Base-by-base conservation (phyloP, 2,797 vertebrate species). In the Liasis olivaceus region DNA sequence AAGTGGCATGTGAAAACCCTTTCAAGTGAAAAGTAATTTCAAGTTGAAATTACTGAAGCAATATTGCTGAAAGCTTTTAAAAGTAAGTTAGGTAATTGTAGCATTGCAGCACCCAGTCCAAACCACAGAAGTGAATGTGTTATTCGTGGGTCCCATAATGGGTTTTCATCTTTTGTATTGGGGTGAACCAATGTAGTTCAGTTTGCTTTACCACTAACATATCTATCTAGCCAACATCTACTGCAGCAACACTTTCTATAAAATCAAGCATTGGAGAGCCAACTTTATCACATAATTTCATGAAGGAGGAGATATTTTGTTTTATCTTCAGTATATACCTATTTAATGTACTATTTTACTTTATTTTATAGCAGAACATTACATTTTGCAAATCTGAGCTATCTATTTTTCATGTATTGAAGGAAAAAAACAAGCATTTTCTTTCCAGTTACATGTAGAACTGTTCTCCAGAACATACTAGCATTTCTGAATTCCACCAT, bases 41-140 rank as follows among this genome's bases (percentile, higher is more conserved):
- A 36, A 36, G 36, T 88, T 85, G 69, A 81, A 89, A 93, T 96
- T 96, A 96, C 96, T 95, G 92, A 95, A 93, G 95, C 88, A 94
- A 94, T 93, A 93, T 95, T 96, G 96, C 96, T 95, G 96, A 97
- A 96, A 97, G 96, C 95, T 95, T 96, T 94, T 88, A 93, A 92
- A 95, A 94, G 94, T 96, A 96, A 96, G 94, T 95, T 81, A 94
- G 92, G 95, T 94, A 96, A 95, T 91, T 94, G 93, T 94, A 94
- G 66, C 95, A 85, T 85, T 94, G 87, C 92, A 95, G 93, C 91
- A 15, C 94, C 93, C 93, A 87, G 0, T 88, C 87, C 77, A 92
- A 93, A 92, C 22, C 2, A 36, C 15, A 28, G 31, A 72, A 87
- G 91, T 64, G 36, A 86, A 72, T 60, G 88, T 94, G 89, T 64